Conservation (phyloP, 2,113 vertebrate genomes). For the Strix aluco region DNA sequence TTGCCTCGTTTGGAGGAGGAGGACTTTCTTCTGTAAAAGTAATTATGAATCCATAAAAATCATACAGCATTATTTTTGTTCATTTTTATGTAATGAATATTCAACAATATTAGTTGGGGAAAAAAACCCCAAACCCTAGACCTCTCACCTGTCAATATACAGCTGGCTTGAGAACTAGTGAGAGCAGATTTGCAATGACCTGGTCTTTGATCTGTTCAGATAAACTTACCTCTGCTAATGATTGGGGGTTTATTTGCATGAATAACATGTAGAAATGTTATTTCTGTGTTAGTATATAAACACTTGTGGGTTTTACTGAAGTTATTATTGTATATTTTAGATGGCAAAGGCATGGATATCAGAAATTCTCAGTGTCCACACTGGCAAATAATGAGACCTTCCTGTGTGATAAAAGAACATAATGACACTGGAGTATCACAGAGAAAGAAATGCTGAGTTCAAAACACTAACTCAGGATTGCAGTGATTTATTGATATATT, state of each 20-base stretch:
- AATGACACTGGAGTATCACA: neutral
- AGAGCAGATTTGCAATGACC: neutral
- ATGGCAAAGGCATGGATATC: neutral
- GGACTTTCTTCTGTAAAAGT: neutral
- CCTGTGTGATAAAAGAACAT: neutral
- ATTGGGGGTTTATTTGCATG: neutral
- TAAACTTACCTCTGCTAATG: neutral
- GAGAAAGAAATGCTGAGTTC: neutral
- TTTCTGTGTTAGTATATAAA: neutral
- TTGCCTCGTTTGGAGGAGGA: neutral
- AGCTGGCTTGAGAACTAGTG: neutral
- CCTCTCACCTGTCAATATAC: neutral
- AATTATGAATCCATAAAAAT: neutral
- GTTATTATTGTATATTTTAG: neutral
- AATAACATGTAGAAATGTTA: neutral
- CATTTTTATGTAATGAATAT: neutral
- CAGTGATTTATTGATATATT: neutral
- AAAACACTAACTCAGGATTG: neutral
- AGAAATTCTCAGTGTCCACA: neutral
- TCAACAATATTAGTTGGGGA: neutral
- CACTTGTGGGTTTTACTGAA: neutral
- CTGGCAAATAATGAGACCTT: neutral
- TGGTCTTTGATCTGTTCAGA: neutral
- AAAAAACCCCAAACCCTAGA: neutral
- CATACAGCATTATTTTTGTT: neutral